A percentile compares a stretch with the other conserved stretches of the same genome.
phyloP scores from a whole-genome alignment of 2,113 vertebrate genomes.

The Amia ocellicauda region DNA sequence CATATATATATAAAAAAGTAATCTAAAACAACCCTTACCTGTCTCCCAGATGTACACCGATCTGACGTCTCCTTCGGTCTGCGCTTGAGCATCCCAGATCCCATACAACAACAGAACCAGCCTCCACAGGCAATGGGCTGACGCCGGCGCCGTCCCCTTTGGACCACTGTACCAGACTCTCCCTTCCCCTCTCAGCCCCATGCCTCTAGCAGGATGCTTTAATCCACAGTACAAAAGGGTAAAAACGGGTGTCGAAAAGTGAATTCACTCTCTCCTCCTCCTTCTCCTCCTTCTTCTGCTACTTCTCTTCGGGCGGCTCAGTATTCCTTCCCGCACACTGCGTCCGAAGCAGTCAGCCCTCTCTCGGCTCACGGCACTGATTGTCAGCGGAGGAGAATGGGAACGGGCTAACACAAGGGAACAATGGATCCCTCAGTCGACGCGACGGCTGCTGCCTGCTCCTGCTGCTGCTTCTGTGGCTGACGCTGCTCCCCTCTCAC shows the following conservation, averaged over 20 bases:
- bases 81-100: slow-evolving; percentile 58
- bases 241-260: slow-evolving; percentile 18
- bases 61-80: slow-evolving; percentile 73
- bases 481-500: slow-evolving; percentile 27
- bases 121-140: slow-evolving; percentile 49
- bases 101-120: slow-evolving; percentile 66
- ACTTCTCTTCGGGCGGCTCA: slow-evolving; percentile 17
- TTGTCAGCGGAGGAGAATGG: slow-evolving; percentile 47
- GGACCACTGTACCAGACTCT: slow-evolving; percentile 42
- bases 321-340: slow-evolving; percentile 31
- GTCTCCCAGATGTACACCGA: slow-evolving; percentile 92
- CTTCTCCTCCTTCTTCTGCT: no score
- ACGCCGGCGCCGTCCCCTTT: slow-evolving; percentile 33
- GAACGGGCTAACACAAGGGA: slow-evolving; percentile 57
- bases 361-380: slow-evolving; percentile 54
- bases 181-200: slow-evolving; percentile 66
- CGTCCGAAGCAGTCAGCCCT: slow-evolving; percentile 16
- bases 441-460: slow-evolving; percentile 41
- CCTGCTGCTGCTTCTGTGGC: slow-evolving; percentile 27
- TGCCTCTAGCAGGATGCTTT: slow-evolving; percentile 66
- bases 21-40: slow-evolving; percentile 65
- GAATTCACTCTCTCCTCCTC: no score
- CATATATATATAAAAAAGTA: no score
- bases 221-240: slow-evolving; percentile 42
- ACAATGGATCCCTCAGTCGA: slow-evolving; percentile 71